phyloP scores from a whole-genome alignment of 2,113 vertebrate species.

The Marcusenius ussheri region DNA sequence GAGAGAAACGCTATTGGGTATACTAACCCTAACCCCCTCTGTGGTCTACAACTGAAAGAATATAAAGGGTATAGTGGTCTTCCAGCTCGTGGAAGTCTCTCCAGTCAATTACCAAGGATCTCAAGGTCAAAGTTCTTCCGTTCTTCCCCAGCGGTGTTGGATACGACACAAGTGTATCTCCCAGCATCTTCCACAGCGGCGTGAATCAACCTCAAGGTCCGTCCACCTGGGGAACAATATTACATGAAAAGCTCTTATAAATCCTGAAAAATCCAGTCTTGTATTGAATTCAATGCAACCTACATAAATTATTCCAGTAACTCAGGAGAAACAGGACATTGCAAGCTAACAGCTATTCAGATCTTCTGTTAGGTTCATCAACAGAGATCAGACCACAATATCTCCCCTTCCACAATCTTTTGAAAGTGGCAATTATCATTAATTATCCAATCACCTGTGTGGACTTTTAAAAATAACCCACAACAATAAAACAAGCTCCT shows the following conservation, averaged over 20 bases:
- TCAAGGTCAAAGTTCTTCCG: constrained; percentile 77
- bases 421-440: constrained; percentile 28
- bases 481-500: not conserved
- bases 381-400: constrained; percentile 20
- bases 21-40: not conserved
- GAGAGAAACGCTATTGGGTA: not conserved
- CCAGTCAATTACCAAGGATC: constrained; percentile 66
- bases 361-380: constrained; percentile 26
- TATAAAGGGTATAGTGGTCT: not conserved
- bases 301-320: constrained; percentile 23
- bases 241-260: not conserved
- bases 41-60: not conserved
- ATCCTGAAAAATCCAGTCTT: not conserved
- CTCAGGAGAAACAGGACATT: constrained; percentile 7
- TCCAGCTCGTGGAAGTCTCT: not conserved
- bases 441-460: constrained; percentile 21
- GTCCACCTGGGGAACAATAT: constrained; percentile 63
- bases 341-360: constrained; percentile 39
- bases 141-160: constrained; percentile 77
- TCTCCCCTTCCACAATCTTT: not conserved
- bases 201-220: constrained; percentile 72
- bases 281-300: not conserved
- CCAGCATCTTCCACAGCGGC: constrained; percentile 65
- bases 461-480: constrained; percentile 18
- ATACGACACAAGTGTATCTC: constrained; percentile 78